Percentiles rank a stretch among this genome's conserved stretches.
These are phyloP conservation scores for Chaitophorus viminalis DNA, from an alignment of 2,888 invertebrate genomes.

Conservation along the genomic window DNA sequence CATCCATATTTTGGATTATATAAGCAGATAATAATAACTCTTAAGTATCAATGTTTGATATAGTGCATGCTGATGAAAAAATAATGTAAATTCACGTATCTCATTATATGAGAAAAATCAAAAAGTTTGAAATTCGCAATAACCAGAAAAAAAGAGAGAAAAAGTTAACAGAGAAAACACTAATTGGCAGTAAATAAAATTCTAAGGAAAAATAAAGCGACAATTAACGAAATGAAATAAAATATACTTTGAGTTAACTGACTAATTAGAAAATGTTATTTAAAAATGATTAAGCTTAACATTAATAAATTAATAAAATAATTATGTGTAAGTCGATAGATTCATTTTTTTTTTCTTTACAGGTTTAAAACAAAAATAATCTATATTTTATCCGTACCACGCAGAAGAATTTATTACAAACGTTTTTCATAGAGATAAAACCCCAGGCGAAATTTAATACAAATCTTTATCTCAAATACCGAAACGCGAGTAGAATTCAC, in stretches of 20 bases:
- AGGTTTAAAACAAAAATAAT: not conserved
- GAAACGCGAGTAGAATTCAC: slow-evolving; percentile 34
- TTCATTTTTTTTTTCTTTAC: not conserved
- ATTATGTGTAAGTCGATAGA: not conserved
- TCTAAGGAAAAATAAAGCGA: not conserved
- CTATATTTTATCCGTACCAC: not conserved
- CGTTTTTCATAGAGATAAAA: slow-evolving; percentile 27
- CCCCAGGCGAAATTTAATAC: slow-evolving; percentile 28
- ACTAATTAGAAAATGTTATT: slow-evolving; percentile 12
- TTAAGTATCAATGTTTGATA: too few relatives aligned
- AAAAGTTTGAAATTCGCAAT: slow-evolving; percentile 4
- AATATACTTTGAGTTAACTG: not conserved
- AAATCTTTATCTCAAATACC: slow-evolving; percentile 35
- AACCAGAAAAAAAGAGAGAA: not conserved
- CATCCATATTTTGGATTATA: too few relatives aligned
- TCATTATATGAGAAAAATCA: slow-evolving; percentile 3
- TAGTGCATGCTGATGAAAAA: too few relatives aligned
- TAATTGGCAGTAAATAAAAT: slow-evolving; percentile 41
- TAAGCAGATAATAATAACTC: too few relatives aligned
- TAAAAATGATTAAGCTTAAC: not conserved
- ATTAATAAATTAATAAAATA: not conserved
- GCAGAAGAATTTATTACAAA: slow-evolving; percentile 36
- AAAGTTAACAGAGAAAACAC: slow-evolving; percentile 29
- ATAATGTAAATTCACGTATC: slow-evolving; percentile 2
- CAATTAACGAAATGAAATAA: not conserved